Evolutionary conservation across 2,888 invertebrate genomes (phyloP).

Genomic region (Periphyllus acericola): DNA sequence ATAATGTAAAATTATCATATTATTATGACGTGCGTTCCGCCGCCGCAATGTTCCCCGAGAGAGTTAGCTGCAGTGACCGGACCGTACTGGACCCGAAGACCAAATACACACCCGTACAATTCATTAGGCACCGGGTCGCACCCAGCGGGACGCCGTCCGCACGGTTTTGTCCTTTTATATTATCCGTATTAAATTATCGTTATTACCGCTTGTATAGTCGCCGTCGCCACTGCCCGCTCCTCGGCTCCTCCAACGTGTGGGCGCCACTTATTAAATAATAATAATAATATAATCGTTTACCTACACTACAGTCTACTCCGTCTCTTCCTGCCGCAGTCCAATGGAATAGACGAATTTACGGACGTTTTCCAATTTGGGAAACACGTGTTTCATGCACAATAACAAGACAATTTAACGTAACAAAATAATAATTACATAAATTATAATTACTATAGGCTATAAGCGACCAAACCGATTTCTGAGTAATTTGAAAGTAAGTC

Average conservation of each 20-base stretch:
- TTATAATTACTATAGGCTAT: too few species aligned
- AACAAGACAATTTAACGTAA: too few species aligned
- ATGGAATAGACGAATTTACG: too few species aligned
- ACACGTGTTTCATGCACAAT: too few species aligned
- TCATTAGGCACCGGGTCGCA: constrained; percentile 48
- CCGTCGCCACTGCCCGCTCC: constrained; percentile 1
- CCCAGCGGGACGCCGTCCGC: constrained; percentile 53
- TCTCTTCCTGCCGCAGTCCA: too few species aligned
- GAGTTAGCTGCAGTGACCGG: background rate
- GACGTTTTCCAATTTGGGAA: too few species aligned
- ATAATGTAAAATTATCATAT: constrained; percentile 38
- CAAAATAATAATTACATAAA: too few species aligned
- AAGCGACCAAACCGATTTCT: too few species aligned
- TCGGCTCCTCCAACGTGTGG: constrained; percentile 20
- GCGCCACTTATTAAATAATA: constrained; percentile 47
- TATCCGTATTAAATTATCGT: constrained; percentile 45
- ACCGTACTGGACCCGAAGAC: constrained; percentile 12
- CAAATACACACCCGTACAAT: background rate
- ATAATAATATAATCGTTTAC: constrained; percentile 2
- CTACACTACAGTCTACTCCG: too few species aligned
- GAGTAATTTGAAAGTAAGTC: too few species aligned
- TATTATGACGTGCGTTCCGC: constrained; percentile 26
- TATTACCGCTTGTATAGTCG: constrained; percentile 12
- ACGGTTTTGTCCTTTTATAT: constrained; percentile 45
- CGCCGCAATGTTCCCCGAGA: background rate